A percentile compares a stretch with the other conserved stretches of the same genome.
Evolutionary conservation across 2,888 invertebrate genomes (phyloP).

Genomic region (Pasiphila rectangulata): DNA sequence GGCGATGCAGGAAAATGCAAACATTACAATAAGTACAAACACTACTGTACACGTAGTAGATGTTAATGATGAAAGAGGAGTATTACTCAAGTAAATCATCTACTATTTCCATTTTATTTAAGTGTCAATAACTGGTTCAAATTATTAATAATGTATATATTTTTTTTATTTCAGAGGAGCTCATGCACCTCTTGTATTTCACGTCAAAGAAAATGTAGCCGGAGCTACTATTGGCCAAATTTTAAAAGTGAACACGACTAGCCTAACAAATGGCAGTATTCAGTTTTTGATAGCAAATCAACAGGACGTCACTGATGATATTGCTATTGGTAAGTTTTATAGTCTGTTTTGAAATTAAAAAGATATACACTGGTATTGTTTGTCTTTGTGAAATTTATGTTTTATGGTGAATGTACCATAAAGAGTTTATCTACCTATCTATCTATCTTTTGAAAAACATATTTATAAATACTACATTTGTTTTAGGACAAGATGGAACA

Average conservation of each 20-base stretch:
- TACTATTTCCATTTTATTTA: constrained; percentile 15
- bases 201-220: constrained; percentile 87
- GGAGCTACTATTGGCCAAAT: constrained; percentile 88
- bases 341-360: not conserved
- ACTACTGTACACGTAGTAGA: constrained; percentile 91
- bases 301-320: constrained; percentile 89
- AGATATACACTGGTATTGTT: too few relatives aligned
- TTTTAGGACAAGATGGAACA: constrained; percentile 84
- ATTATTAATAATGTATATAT: not conserved
- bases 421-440: not conserved
- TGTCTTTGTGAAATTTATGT: too few relatives aligned
- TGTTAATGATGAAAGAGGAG: constrained; percentile 85
- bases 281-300: constrained; percentile 91
- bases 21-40: constrained; percentile 88
- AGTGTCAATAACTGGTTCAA: not conserved
- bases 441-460: not conserved
- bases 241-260: constrained; percentile 77
- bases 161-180: constrained; percentile 78
- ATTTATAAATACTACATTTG: not conserved
- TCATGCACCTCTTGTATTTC: constrained; percentile 86
- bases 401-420: too few relatives aligned
- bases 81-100: constrained; percentile 79
- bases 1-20: constrained; percentile 82
- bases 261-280: constrained; percentile 70
- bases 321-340: constrained; percentile 83